These are phyloP conservation scores for Salpingus planirostris DNA, from an alignment of 2,888 invertebrate species.

Conservation along the genomic window DNA sequence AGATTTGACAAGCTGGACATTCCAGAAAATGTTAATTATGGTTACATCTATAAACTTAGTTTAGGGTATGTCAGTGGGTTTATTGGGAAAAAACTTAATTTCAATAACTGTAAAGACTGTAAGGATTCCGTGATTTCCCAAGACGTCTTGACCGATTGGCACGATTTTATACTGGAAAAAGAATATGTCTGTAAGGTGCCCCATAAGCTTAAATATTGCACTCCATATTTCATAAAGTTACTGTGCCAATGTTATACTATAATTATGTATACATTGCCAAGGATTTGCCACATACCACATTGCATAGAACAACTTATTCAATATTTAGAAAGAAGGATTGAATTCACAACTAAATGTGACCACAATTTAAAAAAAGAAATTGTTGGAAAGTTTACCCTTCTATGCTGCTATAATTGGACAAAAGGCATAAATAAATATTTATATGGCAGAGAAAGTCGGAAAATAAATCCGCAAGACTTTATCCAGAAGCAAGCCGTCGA, in stretches of 20 bases:
- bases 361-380: slow-evolving; percentile 1
- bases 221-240: neutral
- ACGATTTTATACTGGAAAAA: slow-evolving; percentile 1
- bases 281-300: neutral
- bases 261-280: neutral
- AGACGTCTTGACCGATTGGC: neutral
- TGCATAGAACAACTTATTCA: neutral
- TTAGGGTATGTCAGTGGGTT: slow-evolving; percentile 2
- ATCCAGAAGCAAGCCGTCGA: neutral
- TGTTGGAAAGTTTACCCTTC: neutral
- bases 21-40: neutral
- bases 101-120: neutral
- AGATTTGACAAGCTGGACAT: neutral
- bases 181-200: slow-evolving; percentile 1
- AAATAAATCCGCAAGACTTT: neutral
- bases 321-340: neutral
- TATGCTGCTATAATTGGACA: neutral
- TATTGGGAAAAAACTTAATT: slow-evolving; percentile 1
- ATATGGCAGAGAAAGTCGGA: slow-evolving; percentile 1
- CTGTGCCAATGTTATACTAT: slow-evolving; percentile 1
- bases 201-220: slow-evolving; percentile 2
- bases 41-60: neutral
- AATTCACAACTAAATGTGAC: neutral
- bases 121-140: neutral
- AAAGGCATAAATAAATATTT: neutral